Evolutionary conservation across 2,797 vertebrate species (phyloP).

Genomic region (Gorsachius magnificus): DNA sequence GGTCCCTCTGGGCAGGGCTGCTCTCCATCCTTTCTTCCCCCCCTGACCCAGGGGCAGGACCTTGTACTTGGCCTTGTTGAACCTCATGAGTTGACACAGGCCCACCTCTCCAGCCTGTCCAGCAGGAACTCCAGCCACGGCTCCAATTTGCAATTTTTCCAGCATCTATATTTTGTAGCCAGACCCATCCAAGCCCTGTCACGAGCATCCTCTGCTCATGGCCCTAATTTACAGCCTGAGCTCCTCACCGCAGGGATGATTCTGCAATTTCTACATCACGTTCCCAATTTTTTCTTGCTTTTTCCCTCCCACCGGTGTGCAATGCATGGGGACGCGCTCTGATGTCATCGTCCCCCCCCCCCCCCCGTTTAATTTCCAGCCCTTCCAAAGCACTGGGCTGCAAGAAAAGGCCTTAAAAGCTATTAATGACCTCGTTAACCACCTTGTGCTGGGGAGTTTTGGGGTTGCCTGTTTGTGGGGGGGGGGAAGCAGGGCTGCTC

Average conservation of each 20-base stretch:
- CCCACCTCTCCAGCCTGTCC: too few species aligned
- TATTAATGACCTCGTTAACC: fast-evolving
- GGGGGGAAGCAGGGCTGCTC: neutral
- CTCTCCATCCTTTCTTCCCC: too few species aligned
- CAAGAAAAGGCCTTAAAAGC: neutral
- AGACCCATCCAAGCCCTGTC: fast-evolving
- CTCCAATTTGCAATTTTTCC: neutral
- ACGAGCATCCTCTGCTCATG: neutral
- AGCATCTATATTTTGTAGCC: neutral
- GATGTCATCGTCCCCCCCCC: too few species aligned
- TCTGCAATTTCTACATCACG: fast-evolving
- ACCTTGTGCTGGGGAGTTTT: neutral
- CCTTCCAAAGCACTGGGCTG: neutral
- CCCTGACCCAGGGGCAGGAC: too few species aligned
- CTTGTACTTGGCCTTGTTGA: too few species aligned
- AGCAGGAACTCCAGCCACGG: fast-evolving
- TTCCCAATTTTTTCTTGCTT: neutral
- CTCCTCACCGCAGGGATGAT: neutral
- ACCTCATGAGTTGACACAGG: too few species aligned
- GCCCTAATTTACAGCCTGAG: neutral
- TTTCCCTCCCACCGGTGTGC: fast-evolving
- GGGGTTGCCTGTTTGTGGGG: fast-evolving
- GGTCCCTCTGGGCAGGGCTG: too few species aligned
- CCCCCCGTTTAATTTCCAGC: neutral
- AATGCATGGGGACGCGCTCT: fast-evolving